Base-by-base conservation (phyloP, 2,797 vertebrate species). In the Premnoplex brunnescens region DNA sequence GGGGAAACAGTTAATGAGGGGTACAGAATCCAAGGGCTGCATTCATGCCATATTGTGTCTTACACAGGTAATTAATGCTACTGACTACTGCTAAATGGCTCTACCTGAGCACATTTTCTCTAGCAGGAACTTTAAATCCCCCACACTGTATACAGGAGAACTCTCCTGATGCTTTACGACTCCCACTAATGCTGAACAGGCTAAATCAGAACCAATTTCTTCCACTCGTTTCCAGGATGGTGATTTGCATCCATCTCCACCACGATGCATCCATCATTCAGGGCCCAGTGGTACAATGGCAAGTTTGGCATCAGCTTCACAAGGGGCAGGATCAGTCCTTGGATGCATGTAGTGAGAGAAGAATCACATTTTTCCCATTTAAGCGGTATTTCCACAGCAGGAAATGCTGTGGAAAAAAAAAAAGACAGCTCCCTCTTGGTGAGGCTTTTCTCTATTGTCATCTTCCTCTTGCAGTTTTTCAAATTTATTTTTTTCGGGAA, bases 1-100 rank as follows among this genome's bases (percentile, higher is more conserved):
- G 97, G 97, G 91, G 96, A 97, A 97, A 97, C 60, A 20, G 97
- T 97, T 98, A 98, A 98, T 98, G 98, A 98, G 97, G 96, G 97
- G 93, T 96, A 97, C 97, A 97, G 97, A 97, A 97, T 98, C 97
- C 97, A 96, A 97, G 97, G 96, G 73, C 96, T 96, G 94, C 92
- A 24, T 87, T 94, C 97, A 97, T 97, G 94, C 97, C 96, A 93
- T 97, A 97, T 96, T 97, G 96, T 97, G 94, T 96, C 97, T 96
- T 94, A 88, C 91, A 97, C 93, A 96, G 94, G 97, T 98, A 98
- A 98, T 98, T 98, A 98, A 98, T 97, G 96, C 94, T 94, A 89
- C 93, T 90, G 94, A 93, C 93, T 96, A 96, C 72, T 90, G 93
- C 90, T 97, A 97, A 98, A 96, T 97, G 95, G 95, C 95, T 95